Evolutionary conservation across 2,888 invertebrate genomes (phyloP).

Genomic region (Anoplius nigerrimus): DNA sequence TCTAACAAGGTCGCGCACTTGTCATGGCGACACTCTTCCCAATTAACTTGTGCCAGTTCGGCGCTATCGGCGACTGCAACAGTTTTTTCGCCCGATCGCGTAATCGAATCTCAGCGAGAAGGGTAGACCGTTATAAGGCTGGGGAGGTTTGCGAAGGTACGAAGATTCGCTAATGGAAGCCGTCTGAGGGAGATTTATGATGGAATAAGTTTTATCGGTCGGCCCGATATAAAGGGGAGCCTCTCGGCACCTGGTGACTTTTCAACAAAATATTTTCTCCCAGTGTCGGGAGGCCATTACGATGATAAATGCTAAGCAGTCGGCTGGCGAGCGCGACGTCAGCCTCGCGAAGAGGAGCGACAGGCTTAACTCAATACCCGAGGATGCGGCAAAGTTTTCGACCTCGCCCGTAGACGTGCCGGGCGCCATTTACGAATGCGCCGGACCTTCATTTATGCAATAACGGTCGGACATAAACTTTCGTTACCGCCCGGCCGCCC

Average conservation of each 20-base stretch:
- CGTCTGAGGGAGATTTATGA: conserved; percentile 28
- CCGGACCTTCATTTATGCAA: too few relatives aligned
- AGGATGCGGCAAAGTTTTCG: too few relatives aligned
- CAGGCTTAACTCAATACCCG: too few relatives aligned
- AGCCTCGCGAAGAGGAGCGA: too few relatives aligned
- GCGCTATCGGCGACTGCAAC: conserved; percentile 24
- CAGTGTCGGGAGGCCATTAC: conserved; percentile 4
- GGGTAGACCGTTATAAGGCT: too few relatives aligned
- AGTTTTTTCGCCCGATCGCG: conserved; percentile 18
- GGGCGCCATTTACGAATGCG: too few relatives aligned
- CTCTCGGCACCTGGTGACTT: conserved; percentile 17
- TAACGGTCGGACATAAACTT: too few relatives aligned
- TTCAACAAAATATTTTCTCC: conserved; percentile 27
- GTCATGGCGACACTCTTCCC: too few relatives aligned
- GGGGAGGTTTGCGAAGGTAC: background rate
- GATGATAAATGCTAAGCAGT: conserved; percentile 27
- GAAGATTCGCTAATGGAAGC: conserved; percentile 33
- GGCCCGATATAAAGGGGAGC: background rate
- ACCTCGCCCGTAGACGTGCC: background rate
- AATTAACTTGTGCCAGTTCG: conserved; percentile 1
- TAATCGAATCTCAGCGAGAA: conserved; percentile 23
- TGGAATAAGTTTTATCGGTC: conserved; percentile 4
- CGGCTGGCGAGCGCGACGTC: background rate
- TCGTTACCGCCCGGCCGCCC: too few relatives aligned
- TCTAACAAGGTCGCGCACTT: too few relatives aligned